Evolutionary conservation across 92 coral and sea anemone genomes (phyloP).

Genomic region (Diadumene lineata): DNA sequence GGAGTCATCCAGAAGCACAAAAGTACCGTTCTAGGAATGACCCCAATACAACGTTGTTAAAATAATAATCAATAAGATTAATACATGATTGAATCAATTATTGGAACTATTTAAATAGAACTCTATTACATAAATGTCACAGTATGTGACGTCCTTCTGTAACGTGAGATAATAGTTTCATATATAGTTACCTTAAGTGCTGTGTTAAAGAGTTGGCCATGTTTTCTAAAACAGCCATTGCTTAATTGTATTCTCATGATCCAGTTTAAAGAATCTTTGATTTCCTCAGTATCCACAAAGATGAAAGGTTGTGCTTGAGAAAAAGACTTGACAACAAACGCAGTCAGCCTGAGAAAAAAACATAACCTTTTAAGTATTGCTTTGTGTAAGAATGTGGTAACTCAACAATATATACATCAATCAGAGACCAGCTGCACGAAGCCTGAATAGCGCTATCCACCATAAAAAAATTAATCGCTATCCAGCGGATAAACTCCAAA

Average conservation of each 20-base stretch:
- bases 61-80: too few relatives aligned
- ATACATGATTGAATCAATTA: neutral
- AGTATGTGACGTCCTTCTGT: neutral
- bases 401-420: neutral
- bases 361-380: too few relatives aligned
- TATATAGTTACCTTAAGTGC: constrained; percentile 61
- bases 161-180: neutral
- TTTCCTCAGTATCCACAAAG: constrained; percentile 68
- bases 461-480: too few relatives aligned
- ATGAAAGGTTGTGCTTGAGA: constrained; percentile 87
- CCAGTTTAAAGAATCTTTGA: constrained; percentile 63
- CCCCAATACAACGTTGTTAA: neutral
- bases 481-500: too few relatives aligned
- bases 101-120: neutral
- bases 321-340: constrained; percentile 96
- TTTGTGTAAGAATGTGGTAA: too few relatives aligned
- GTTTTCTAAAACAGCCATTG: constrained; percentile 74
- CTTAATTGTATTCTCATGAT: constrained; percentile 50
- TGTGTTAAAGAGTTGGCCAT: constrained; percentile 70
- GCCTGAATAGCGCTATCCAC: too few relatives aligned
- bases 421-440: neutral
- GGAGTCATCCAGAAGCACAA: too few relatives aligned
- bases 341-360: constrained; percentile 76
- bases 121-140: neutral
- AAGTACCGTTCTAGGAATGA: too few relatives aligned